Evolutionary conservation across 2,888 invertebrate species (phyloP).

Genomic region (Drosophila colorata): DNA sequence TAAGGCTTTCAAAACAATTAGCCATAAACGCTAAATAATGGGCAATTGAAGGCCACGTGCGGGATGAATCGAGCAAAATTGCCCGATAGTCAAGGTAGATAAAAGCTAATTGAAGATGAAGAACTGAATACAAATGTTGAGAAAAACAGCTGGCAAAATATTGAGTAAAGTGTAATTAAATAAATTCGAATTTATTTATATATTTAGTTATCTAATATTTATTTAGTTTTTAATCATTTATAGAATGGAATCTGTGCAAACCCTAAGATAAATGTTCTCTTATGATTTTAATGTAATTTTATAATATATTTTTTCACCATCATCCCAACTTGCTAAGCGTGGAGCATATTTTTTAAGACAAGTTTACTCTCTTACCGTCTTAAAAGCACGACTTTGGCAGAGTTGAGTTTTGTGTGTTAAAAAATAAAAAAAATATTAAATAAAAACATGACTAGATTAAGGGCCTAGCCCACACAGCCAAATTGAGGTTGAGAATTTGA

Average conservation of each 20-base stretch:
- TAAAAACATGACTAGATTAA: neutral
- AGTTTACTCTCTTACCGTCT: neutral
- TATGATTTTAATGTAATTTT: neutral
- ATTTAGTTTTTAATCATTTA: too few species aligned
- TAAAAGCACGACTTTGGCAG: neutral
- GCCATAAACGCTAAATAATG: slow-evolving; percentile 25
- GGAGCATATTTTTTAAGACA: too few species aligned
- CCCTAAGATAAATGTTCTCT: neutral
- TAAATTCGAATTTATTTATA: too few species aligned
- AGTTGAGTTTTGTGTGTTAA: neutral
- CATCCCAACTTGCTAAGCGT: too few species aligned
- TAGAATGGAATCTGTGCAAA: neutral
- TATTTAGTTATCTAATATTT: too few species aligned
- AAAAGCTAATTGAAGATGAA: neutral
- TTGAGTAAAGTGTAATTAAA: neutral
- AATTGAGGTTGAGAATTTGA: neutral
- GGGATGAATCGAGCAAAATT: slow-evolving; percentile 6
- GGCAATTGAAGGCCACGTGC: slow-evolving; percentile 32
- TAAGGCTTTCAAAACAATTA: slow-evolving; percentile 36
- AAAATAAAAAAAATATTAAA: slow-evolving; percentile 5
- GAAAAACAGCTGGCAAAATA: neutral
- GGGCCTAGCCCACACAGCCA: slow-evolving; percentile 1
- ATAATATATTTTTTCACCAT: neutral
- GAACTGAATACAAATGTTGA: slow-evolving; percentile 1
- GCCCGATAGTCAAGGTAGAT: slow-evolving; percentile 10